Evolutionary conservation across 2,113 vertebrate species (phyloP).

Genomic region (Cnemophilus loriae): DNA sequence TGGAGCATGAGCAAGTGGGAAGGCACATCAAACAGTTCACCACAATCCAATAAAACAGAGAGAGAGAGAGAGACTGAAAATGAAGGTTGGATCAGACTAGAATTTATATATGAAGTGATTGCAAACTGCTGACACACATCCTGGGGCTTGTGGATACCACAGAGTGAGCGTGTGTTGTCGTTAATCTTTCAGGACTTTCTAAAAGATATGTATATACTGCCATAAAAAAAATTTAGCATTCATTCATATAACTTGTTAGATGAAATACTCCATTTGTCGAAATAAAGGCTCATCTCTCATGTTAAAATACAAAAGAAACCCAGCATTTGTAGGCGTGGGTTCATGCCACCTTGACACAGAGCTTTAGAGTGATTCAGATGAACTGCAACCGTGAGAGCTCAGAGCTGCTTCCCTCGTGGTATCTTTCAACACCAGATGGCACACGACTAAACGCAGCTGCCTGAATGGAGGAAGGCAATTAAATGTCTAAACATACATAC

Average conservation of each 20-base stretch:
- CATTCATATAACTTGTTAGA: neutral
- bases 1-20: neutral
- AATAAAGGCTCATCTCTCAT: neutral
- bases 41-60: neutral
- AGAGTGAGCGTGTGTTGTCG: neutral
- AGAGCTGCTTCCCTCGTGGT: neutral
- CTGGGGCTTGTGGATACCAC: neutral
- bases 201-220: neutral
- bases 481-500: neutral
- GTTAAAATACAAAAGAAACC: neutral
- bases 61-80: neutral
- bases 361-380: neutral
- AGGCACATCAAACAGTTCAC: neutral
- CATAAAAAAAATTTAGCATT: neutral
- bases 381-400: fast-evolving
- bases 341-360: neutral
- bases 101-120: neutral
- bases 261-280: neutral
- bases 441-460: neutral
- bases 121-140: neutral
- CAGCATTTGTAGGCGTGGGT: neutral
- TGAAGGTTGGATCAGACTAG: neutral
- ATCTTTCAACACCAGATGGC: neutral
- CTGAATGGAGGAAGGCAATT: neutral
- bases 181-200: neutral